Conservation (phyloP, 2,888 invertebrate genomes). For the Chloromyia formosa region DNA sequence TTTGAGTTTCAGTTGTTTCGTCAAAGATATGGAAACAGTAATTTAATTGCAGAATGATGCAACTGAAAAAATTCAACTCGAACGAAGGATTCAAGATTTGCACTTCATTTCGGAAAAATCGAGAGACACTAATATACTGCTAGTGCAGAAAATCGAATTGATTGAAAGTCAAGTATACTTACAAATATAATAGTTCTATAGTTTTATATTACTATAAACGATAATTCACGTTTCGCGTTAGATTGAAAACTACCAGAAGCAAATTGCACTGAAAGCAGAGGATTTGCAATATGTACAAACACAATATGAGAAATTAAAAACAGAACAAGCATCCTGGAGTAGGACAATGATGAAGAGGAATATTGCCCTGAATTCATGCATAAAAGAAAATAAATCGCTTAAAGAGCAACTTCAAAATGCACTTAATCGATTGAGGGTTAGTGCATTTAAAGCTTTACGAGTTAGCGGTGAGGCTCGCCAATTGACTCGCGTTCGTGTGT, state of each 20-base stretch:
- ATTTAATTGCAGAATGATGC: constrained; percentile 1
- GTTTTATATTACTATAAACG: not conserved
- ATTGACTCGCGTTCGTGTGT: too few relatives aligned
- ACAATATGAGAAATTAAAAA: constrained; percentile 9
- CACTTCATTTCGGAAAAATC: not conserved
- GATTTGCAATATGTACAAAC: constrained; percentile 15
- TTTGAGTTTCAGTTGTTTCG: not conserved
- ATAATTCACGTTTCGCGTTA: not conserved
- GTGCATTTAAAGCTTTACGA: too few relatives aligned
- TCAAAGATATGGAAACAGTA: too few relatives aligned
- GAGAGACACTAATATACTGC: not conserved
- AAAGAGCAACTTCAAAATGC: constrained; percentile 11
- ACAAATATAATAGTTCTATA: too few relatives aligned
- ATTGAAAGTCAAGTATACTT: constrained; percentile 9
- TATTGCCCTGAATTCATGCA: constrained; percentile 11
- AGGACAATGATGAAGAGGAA: not conserved
- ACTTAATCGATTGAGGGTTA: constrained; percentile 22
- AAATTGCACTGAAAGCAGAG: not conserved
- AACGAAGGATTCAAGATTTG: constrained; percentile 17
- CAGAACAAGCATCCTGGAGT: constrained; percentile 29
- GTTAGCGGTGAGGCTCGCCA: too few relatives aligned
- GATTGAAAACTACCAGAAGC: constrained; percentile 27
- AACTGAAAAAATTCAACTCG: constrained; percentile 2
- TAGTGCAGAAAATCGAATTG: not conserved
- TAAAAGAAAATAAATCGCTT: constrained; percentile 9